These are phyloP conservation scores for Cryptomyrus ogoouensis DNA, from an alignment of 2,113 vertebrate genomes.

Conservation along the genomic window DNA sequence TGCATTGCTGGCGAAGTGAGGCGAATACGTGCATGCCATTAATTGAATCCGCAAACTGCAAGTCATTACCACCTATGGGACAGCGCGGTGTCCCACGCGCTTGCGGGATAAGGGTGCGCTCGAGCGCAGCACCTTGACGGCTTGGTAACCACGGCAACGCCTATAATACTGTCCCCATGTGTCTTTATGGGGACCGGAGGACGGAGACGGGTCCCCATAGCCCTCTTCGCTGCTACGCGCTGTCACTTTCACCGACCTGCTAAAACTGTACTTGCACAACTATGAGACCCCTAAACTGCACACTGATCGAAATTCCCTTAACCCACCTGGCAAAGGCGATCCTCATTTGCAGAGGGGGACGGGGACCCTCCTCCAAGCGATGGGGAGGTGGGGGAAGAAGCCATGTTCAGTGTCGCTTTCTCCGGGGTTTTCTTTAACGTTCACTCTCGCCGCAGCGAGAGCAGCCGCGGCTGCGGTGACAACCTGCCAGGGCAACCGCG, in stretches of 20 bases:
- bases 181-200: neutral
- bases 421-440: constrained; percentile 21
- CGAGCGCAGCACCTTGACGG: constrained; percentile 2
- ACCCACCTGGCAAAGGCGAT: constrained; percentile 67
- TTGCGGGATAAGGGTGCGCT: neutral
- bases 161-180: constrained; percentile 21
- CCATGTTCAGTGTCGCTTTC: constrained; percentile 50
- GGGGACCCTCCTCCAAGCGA: constrained; percentile 52
- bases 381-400: constrained; percentile 56
- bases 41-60: neutral
- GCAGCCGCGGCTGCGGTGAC: constrained; percentile 11
- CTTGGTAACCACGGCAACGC: constrained; percentile 36
- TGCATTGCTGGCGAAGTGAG: neutral
- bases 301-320: neutral
- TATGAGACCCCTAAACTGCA: neutral
- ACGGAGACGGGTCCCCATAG: neutral
- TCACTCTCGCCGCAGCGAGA: constrained; percentile 13
- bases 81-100: neutral
- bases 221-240: neutral
- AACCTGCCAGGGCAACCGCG: constrained; percentile 13
- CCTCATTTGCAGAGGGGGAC: constrained; percentile 44
- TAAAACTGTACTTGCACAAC: neutral
- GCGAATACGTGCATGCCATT: neutral
- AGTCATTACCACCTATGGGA: neutral
- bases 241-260: neutral